phyloP scores from a whole-genome alignment of 2,113 vertebrate genomes.

The Gracilinanus agilis region DNA sequence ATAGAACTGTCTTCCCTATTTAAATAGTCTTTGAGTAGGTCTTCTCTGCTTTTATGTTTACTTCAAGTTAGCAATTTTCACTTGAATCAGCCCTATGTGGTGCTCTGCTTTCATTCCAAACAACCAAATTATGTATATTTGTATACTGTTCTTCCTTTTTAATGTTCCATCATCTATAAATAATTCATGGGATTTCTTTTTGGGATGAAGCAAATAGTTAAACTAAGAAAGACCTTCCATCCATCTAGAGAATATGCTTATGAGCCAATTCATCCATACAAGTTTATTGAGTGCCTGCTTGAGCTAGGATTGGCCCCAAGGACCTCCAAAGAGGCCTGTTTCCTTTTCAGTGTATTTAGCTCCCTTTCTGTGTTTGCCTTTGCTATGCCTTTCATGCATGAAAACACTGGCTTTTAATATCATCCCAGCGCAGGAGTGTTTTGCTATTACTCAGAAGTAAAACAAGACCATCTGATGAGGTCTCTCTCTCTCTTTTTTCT shows the following conservation, averaged over 20 bases:
- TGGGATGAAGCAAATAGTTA: slow-evolving; percentile 61
- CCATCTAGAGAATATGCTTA: slow-evolving; percentile 48
- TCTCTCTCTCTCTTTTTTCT: neutral
- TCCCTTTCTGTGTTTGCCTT: slow-evolving; percentile 64
- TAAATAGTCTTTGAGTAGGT: slow-evolving; percentile 47
- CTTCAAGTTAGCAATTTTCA: slow-evolving; percentile 63
- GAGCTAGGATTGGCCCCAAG: slow-evolving; percentile 29
- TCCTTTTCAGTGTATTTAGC: neutral
- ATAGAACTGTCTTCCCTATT: slow-evolving; percentile 45
- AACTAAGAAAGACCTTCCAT: slow-evolving; percentile 66
- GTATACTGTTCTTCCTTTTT: slow-evolving; percentile 66
- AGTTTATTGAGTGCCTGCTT: slow-evolving; percentile 50
- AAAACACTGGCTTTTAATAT: slow-evolving; percentile 63
- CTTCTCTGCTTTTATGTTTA: slow-evolving; percentile 67
- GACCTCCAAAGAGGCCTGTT: slow-evolving; percentile 37
- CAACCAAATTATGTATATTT: slow-evolving; percentile 71
- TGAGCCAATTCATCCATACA: slow-evolving; percentile 45
- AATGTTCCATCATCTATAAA: slow-evolving; percentile 64
- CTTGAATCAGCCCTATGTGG: slow-evolving; percentile 68
- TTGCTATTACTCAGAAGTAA: slow-evolving; percentile 43
- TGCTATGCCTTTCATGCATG: slow-evolving; percentile 67
- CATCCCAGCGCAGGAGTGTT: slow-evolving; percentile 44
- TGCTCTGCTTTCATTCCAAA: slow-evolving; percentile 69
- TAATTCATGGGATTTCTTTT: slow-evolving; percentile 68
- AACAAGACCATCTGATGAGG: slow-evolving; percentile 32